Conservation (phyloP, 2,113 vertebrate genomes). For the Hydropotes inermis region DNA sequence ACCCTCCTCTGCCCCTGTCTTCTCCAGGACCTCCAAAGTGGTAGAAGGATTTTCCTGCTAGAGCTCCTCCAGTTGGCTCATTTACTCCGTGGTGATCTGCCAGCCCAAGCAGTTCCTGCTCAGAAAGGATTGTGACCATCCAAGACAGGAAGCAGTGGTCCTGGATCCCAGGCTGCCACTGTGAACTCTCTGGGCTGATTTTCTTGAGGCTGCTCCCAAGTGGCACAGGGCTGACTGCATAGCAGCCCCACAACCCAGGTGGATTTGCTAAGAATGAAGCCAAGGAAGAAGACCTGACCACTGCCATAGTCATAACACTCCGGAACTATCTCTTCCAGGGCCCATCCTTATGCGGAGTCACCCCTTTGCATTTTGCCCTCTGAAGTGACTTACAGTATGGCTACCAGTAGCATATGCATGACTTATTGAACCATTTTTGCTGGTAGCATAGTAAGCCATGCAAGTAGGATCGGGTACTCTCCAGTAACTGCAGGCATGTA, state of each 20-base stretch:
- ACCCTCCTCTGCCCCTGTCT: conserved; percentile 92
- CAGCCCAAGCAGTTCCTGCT: conserved; percentile 93
- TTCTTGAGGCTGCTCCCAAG: conserved; percentile 95
- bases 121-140: conserved; percentile 94
- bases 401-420: conserved; percentile 93
- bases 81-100: conserved; percentile 93
- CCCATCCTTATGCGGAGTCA: conserved; percentile 93
- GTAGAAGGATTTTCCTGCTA: conserved; percentile 96
- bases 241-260: conserved; percentile 92
- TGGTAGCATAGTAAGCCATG: conserved; percentile 95
- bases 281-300: conserved; percentile 92
- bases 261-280: conserved; percentile 94
- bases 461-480: conserved; percentile 93
- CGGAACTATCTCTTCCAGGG: conserved; percentile 92
- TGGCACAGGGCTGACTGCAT: conserved; percentile 93
- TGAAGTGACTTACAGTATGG: conserved; percentile 95
- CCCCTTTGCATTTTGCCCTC: conserved; percentile 94
- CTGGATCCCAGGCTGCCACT: conserved; percentile 94
- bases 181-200: conserved; percentile 94
- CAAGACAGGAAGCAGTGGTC: conserved; percentile 93
- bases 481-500: conserved; percentile 95
- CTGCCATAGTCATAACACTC: conserved; percentile 95
- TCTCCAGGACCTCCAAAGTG: conserved; percentile 93
- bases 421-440: conserved; percentile 96
- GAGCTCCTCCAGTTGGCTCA: conserved; percentile 94